Evolutionary conservation across 2,113 vertebrate species (phyloP).

Genomic region (Addax nasomaculatus): DNA sequence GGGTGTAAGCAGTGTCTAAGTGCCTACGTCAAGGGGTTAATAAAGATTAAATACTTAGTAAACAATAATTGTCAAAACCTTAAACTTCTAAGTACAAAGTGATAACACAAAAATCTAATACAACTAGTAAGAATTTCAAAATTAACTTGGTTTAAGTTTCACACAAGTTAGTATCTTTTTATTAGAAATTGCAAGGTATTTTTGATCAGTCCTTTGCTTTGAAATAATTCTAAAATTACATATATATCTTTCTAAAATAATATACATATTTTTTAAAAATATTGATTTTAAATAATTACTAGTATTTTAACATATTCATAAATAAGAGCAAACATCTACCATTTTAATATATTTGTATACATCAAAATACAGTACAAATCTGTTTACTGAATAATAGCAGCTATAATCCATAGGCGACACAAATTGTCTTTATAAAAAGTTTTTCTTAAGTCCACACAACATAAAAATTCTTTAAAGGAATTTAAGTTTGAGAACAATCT

Average conservation of each 20-base stretch:
- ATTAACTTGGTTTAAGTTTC: not conserved
- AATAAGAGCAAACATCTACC: not conserved
- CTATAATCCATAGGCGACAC: not conserved
- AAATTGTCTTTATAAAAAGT: not conserved
- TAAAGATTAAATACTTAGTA: not conserved
- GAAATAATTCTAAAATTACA: conserved; percentile 8
- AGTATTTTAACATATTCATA: not conserved
- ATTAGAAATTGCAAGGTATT: not conserved
- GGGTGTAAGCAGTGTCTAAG: not conserved
- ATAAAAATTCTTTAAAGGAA: conserved; percentile 33
- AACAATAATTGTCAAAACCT: not conserved
- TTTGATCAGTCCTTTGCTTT: not conserved
- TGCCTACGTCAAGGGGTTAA: not conserved
- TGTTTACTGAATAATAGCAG: not conserved
- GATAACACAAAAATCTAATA: not conserved
- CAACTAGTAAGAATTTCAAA: not conserved
- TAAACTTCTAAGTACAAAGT: not conserved
- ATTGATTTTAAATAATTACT: not conserved
- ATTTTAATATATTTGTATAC: not conserved
- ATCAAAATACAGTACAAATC: conserved; percentile 12
- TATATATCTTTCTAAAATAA: not conserved
- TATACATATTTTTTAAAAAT: not conserved
- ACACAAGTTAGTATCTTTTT: not conserved
- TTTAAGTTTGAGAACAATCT: not conserved
- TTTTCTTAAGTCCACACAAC: conserved; percentile 33